A percentile compares a stretch with the other conserved stretches of the same genome.
Conservation (phyloP, 2,888 invertebrate species). For the Lithophane semibrunnea region DNA sequence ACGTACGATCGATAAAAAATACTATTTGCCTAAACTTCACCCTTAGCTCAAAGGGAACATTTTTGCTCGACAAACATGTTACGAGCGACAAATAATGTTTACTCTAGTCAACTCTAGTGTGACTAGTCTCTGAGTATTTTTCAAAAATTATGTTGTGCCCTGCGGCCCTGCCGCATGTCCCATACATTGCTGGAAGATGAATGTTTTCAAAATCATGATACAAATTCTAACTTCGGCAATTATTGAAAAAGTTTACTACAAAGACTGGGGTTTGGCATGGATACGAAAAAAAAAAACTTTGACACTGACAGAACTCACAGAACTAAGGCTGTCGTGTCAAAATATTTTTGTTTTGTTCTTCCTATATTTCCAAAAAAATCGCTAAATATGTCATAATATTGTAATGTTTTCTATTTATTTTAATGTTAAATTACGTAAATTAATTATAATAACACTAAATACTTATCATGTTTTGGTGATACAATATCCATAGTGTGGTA, state of each 20-base stretch:
- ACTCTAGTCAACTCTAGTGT: too few relatives aligned
- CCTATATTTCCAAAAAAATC: constrained; percentile 72
- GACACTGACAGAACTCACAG: constrained; percentile 39
- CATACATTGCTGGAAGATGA: too few relatives aligned
- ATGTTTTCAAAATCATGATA: not conserved
- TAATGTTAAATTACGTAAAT: constrained; percentile 65
- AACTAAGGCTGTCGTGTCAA: constrained; percentile 81
- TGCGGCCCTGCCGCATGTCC: too few relatives aligned
- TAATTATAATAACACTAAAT: constrained; percentile 69
- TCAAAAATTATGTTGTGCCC: too few relatives aligned
- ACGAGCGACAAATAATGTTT: too few relatives aligned
- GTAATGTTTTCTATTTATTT: constrained; percentile 78
- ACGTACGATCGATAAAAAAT: too few relatives aligned
- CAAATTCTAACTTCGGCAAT: not conserved
- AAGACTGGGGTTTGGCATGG: not conserved
- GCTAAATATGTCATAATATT: constrained; percentile 76
- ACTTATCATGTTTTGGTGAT: constrained; percentile 81
- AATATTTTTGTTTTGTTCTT: constrained; percentile 89
- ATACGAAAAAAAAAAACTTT: not conserved
- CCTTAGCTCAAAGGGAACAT: too few relatives aligned
- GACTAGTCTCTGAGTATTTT: too few relatives aligned
- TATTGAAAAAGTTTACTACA: not conserved
- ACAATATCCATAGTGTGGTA: constrained; percentile 77
- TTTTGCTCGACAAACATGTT: too few relatives aligned
- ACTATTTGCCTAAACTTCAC: too few relatives aligned